Evolutionary conservation across 1,140 invertebrate species (phyloP), one percentile per base, ranked within the genome.

Genomic region (Drosophila sp.): DNA sequence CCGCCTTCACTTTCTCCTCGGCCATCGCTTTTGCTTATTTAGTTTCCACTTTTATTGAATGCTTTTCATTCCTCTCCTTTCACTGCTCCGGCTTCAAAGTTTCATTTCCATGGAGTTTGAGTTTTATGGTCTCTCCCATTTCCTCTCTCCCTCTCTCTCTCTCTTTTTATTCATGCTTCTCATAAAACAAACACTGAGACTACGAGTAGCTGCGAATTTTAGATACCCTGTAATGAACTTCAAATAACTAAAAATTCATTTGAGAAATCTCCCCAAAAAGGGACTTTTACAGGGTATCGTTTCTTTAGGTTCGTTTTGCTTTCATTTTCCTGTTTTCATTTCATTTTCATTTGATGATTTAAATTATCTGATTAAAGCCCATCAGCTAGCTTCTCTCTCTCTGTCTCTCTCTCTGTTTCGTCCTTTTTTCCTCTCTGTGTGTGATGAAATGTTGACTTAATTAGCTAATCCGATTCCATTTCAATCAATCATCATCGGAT

Each of bases 21-120:
- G 6, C 44, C 17, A 27, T 10, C 44, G 10, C 10, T 50, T 50
- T 50, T 50, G 60, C 74, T 85, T 85, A 72, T 68, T 86, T 81
- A 78, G 75, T 79, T 86, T 80, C 41, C 44, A 75, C 64, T 63
- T 80, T 86, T 81, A 86, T 86, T 86, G 79, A 86, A 86, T 82
- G 78, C 32, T 35, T 76, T 72, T 76, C 66, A 62, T 60, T 69
- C 78, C 25, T 69, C 57, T 66, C 75, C 61, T 76, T 75, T 85
- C 81, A 85, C 81, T 85, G 75, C 79, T 58, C 60, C n/a, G 54
- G 70, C 64, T 58, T 85, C 77, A 62, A 81, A 74, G 78, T 54
- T 35, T 56, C 47, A 60, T 54, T 44, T 62, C 41, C 35, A 58
- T 56, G 35, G 55, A 61, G 41, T 17, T 66, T 32, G 11, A 57